Conservation (phyloP, 1,140 invertebrate genomes). For the Brachionus calyciflorus region DNA sequence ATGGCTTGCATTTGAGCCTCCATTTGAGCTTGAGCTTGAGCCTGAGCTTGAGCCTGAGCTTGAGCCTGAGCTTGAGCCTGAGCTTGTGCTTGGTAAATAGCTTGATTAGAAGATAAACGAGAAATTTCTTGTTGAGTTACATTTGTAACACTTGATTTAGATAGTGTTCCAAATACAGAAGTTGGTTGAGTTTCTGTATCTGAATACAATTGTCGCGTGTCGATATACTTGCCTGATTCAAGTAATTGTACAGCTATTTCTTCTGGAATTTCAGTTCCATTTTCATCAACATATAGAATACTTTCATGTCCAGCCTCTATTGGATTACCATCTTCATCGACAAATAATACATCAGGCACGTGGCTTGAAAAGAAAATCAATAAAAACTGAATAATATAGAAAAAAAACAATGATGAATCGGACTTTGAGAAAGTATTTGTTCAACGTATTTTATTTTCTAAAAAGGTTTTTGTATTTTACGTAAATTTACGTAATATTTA, state of each 20-base stretch:
- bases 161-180: neutral
- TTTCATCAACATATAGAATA: conserved; percentile 36
- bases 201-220: neutral
- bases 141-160: neutral
- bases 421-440: too few species aligned
- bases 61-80: neutral
- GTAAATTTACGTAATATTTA: too few species aligned
- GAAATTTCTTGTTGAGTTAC: too few species aligned
- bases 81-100: neutral
- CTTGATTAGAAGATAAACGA: too few species aligned
- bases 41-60: neutral
- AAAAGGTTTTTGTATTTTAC: too few species aligned
- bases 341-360: conserved; percentile 37
- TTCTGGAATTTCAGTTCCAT: conserved; percentile 25
- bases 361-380: neutral
- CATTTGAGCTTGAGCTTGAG: neutral
- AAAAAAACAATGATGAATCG: too few species aligned
- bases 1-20: neutral
- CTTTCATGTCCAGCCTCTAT: conserved; percentile 39
- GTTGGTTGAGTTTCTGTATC: too few species aligned
- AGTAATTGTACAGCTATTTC: conserved; percentile 6
- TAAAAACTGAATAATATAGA: too few species aligned
- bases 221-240: conserved; percentile 31
- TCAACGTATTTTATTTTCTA: too few species aligned
- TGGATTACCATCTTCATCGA: conserved; percentile 42